Conservation (phyloP, 2,113 vertebrate genomes). For the Mesembrinibis cayennensis region DNA sequence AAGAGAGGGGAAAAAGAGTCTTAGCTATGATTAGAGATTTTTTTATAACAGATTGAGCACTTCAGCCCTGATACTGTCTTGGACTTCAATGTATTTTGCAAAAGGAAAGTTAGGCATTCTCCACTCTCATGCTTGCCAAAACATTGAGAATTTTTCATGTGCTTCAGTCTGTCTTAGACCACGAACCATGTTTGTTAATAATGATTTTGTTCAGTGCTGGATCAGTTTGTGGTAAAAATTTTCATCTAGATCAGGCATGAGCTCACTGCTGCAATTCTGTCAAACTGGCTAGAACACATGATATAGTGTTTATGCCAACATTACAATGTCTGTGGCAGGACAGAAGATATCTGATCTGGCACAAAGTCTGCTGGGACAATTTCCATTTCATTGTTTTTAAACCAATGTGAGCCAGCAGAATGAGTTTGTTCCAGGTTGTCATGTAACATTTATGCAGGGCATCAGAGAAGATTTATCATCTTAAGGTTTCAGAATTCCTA, state of each 20-base stretch:
- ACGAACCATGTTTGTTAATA: not conserved
- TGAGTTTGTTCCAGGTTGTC: conserved; percentile 2
- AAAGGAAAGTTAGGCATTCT: not conserved
- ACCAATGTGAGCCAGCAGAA: not conserved
- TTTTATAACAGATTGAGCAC: not conserved
- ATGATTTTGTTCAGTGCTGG: not conserved
- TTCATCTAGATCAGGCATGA: not conserved
- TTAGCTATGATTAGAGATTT: not conserved
- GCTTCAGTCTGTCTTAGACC: not conserved
- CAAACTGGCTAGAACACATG: not conserved
- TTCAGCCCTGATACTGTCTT: not conserved
- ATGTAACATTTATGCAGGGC: not conserved
- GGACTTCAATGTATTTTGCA: not conserved
- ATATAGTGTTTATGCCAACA: not conserved
- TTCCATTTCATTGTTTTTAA: conserved; percentile 35
- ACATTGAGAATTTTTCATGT: not conserved
- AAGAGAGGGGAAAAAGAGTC: not conserved
- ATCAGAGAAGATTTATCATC: not conserved
- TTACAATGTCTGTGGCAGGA: not conserved
- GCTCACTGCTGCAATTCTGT: not conserved
- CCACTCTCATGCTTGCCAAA: not conserved
- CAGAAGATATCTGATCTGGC: conserved; percentile 7
- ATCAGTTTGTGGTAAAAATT: not conserved
- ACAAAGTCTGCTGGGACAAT: not conserved
- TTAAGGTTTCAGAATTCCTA: not conserved